Conservation (phyloP, 2,113 vertebrate species). For the Osmerus mordax region DNA sequence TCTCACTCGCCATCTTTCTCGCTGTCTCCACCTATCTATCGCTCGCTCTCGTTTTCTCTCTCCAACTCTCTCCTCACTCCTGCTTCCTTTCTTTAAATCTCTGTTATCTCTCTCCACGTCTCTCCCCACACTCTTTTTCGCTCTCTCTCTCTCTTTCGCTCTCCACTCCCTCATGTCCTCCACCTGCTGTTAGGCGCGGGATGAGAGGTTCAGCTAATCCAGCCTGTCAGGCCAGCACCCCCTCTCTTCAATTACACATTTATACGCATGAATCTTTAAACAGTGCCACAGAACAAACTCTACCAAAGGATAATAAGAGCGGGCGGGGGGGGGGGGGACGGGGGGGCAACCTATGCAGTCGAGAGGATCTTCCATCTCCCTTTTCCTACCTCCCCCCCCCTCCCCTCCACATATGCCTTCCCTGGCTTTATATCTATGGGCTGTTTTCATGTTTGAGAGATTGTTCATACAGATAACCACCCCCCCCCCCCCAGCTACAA, state of each 20-base stretch:
- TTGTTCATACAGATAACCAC: constrained; percentile 26
- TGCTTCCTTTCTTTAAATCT: neutral
- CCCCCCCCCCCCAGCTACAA: constrained; percentile 3
- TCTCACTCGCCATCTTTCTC: neutral
- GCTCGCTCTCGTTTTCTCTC: neutral
- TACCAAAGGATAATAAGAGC: constrained; percentile 32
- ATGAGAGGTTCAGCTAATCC: constrained; percentile 34
- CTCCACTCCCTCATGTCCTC: neutral
- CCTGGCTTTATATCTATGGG: constrained; percentile 18
- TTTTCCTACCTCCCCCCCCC: neutral
- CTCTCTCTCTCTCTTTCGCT: neutral
- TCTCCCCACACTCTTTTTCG: neutral
- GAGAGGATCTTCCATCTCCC: constrained; percentile 19
- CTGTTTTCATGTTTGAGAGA: constrained; percentile 19
- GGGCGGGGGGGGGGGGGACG: neutral
- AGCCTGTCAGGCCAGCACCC: constrained; percentile 53
- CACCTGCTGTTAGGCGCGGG: constrained; percentile 26
- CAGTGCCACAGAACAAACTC: constrained; percentile 40
- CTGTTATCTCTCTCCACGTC: neutral
- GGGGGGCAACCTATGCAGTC: constrained; percentile 30
- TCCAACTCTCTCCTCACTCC: neutral
- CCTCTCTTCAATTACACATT: constrained; percentile 43
- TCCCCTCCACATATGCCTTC: constrained; percentile 21
- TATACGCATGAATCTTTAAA: constrained; percentile 54
- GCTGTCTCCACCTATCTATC: neutral